Evolutionary conservation across 1,140 invertebrate genomes (phyloP).

Genomic region (Capitella teleta): DNA sequence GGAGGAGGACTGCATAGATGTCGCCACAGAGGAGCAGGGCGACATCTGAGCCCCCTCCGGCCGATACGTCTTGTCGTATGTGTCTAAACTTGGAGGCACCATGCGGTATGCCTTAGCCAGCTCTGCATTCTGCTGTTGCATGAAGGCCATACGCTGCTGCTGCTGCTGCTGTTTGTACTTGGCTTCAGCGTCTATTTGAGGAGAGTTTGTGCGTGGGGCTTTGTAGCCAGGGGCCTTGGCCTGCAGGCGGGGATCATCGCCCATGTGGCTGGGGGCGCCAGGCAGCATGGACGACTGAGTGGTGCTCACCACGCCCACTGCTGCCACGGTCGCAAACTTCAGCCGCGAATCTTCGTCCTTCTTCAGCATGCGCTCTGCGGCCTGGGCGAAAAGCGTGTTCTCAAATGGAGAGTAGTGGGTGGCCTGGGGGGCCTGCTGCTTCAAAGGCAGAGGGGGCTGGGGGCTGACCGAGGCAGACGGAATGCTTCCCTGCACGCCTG

Average conservation of each 20-base stretch:
- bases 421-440: slow-evolving; percentile 9
- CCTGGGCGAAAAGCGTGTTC: slow-evolving; percentile 54
- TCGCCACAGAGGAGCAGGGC: neutral
- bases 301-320: slow-evolving; percentile 45
- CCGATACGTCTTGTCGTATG: slow-evolving; percentile 5
- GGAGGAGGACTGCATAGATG: too few relatives aligned
- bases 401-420: slow-evolving; percentile 68
- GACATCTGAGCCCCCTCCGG: neutral
- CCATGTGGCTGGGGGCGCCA: slow-evolving; percentile 47
- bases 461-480: slow-evolving; percentile 6
- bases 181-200: too few relatives aligned
- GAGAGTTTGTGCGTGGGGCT: slow-evolving; percentile 17
- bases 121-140: neutral
- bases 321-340: slow-evolving; percentile 64
- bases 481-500: slow-evolving; percentile 13
- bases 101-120: neutral
- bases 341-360: slow-evolving; percentile 55
- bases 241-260: slow-evolving; percentile 23
- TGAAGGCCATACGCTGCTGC: neutral
- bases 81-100: neutral
- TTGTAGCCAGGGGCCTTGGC: slow-evolving; percentile 38
- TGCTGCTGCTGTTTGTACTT: neutral
- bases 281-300: slow-evolving; percentile 46
- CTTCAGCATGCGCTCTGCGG: slow-evolving; percentile 55
- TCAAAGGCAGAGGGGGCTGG: neutral